These are phyloP conservation scores for Hypomecis atomaria DNA, from an alignment of 2,888 invertebrate species.

Conservation along the genomic window DNA sequence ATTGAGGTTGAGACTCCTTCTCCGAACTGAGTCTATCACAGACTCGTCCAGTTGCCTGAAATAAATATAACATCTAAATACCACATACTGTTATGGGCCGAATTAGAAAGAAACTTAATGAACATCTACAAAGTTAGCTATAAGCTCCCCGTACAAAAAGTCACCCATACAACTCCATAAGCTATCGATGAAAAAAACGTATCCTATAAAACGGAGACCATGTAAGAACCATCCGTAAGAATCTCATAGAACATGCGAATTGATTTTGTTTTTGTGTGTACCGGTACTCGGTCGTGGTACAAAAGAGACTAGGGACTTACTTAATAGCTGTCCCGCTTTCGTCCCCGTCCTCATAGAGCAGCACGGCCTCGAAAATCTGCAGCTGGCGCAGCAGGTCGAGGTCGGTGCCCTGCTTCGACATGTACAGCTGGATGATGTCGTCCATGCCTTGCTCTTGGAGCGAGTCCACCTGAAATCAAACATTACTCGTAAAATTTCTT, in stretches of 20 bases:
- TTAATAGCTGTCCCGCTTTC: conserved; percentile 85
- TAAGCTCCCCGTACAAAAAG: too few species aligned
- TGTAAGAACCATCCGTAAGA: too few species aligned
- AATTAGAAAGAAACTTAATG: not conserved
- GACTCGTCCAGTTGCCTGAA: conserved; percentile 87
- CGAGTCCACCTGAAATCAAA: conserved; percentile 90
- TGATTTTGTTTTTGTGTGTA: too few species aligned
- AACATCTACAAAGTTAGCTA: too few species aligned
- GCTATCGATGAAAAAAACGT: too few species aligned
- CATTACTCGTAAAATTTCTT: not conserved
- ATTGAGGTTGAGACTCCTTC: conserved; percentile 71
- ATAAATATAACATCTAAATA: conserved; percentile 24
- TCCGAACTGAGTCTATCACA: conserved; percentile 89
- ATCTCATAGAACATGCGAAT: too few species aligned
- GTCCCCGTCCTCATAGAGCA: conserved; percentile 93
- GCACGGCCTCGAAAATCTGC: conserved; percentile 97
- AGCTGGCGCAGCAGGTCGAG: conserved; percentile 96
- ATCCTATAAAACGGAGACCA: too few species aligned
- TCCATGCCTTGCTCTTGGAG: conserved; percentile 98
- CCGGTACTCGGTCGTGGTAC: too few species aligned
- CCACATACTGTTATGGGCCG: too few species aligned
- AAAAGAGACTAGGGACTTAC: conserved; percentile 57
- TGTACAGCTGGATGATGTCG: conserved; percentile 93
- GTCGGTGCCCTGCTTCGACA: conserved; percentile 96
- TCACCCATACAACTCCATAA: too few species aligned